These are phyloP conservation scores for Xenops minutus DNA, from an alignment of 2,797 vertebrate genomes.

Conservation along the genomic window DNA sequence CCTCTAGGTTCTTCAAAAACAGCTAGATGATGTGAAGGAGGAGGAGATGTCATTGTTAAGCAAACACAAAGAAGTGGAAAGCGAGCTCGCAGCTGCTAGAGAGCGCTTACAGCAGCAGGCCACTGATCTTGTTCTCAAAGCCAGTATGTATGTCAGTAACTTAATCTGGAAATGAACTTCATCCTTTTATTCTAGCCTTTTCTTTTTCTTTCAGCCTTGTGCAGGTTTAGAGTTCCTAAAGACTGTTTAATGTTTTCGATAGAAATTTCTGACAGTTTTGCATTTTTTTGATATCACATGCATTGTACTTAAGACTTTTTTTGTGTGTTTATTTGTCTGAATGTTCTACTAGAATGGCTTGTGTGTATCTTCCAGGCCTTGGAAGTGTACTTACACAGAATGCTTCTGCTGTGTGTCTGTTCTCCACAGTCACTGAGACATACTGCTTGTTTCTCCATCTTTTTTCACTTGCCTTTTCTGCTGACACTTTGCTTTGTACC, in stretches of 20 bases:
- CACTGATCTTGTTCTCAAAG: slow-evolving; percentile 96
- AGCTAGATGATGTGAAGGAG: slow-evolving; percentile 94
- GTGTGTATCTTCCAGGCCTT: neutral
- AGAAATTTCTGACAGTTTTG: neutral
- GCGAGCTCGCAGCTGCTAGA: slow-evolving; percentile 91
- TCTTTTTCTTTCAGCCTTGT: neutral
- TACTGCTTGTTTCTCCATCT: neutral
- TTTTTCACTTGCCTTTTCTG: neutral
- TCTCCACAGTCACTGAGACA: neutral
- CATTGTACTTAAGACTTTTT: neutral
- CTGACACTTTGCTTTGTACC: neutral
- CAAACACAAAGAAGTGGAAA: slow-evolving; percentile 95
- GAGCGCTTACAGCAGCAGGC: slow-evolving; percentile 95
- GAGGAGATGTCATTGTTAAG: slow-evolving; percentile 90
- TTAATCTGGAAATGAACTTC: neutral
- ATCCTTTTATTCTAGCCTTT: neutral
- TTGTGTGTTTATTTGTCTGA: neutral
- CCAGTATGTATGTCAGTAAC: slow-evolving; percentile 85
- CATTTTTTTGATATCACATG: rapidly evolving
- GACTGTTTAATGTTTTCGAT: neutral
- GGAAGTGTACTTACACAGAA: neutral
- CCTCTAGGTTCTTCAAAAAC: slow-evolving; percentile 88
- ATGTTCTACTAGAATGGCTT: neutral
- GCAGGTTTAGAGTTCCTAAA: neutral
- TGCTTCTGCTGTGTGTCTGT: neutral